Evolutionary conservation across 1,140 invertebrate species (phyloP).

Genomic region (Frieseomelitta varia): DNA sequence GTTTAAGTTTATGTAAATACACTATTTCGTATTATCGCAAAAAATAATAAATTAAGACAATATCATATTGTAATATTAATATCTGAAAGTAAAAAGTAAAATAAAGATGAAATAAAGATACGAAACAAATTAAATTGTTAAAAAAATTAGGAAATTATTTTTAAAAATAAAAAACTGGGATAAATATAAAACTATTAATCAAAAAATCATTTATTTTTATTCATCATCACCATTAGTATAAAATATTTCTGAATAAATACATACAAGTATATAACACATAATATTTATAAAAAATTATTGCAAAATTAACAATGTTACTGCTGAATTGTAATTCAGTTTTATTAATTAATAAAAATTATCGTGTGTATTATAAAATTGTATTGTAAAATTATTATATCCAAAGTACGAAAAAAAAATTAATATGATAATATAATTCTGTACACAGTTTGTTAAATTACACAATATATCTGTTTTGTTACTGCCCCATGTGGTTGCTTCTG

Average conservation of each 20-base stretch:
- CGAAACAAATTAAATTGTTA: background rate
- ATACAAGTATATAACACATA: background rate
- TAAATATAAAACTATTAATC: background rate
- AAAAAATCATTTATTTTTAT: conserved; percentile 31
- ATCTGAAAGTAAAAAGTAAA: background rate
- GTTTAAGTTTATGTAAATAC: background rate
- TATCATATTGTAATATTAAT: background rate
- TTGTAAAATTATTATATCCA: background rate
- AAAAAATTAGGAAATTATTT: background rate
- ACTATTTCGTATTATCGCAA: background rate
- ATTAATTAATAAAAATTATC: background rate
- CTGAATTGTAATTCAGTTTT: background rate
- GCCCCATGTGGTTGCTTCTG: conserved; percentile 27
- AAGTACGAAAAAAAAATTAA: conserved; percentile 20
- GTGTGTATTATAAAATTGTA: background rate
- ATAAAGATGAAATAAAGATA: background rate
- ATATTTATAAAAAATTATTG: conserved; percentile 15
- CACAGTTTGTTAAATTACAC: background rate
- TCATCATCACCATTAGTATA: conserved; percentile 21
- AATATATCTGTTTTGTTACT: conserved; percentile 33
- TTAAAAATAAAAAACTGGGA: background rate
- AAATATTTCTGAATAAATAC: conserved; percentile 31
- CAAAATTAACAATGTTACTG: background rate
- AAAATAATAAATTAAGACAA: background rate
- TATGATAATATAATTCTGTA: background rate